These are phyloP conservation scores for Hybognathus amarus DNA, from an alignment of 2,797 vertebrate genomes.

Conservation along the genomic window DNA sequence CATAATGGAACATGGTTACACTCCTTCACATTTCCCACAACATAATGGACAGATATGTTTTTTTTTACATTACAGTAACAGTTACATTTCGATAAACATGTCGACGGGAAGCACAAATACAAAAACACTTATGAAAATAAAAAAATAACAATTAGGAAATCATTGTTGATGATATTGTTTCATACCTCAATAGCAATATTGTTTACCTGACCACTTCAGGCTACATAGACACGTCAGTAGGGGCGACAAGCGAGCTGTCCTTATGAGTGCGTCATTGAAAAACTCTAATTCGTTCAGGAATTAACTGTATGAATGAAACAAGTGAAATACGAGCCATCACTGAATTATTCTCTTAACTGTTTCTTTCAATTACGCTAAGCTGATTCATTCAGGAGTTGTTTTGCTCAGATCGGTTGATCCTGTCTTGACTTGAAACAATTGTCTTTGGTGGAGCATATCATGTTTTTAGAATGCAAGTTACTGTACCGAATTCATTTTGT, in stretches of 20 bases:
- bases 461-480: background rate
- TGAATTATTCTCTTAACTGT: background rate
- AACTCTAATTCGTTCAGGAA: background rate
- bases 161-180: slow-evolving; percentile 2
- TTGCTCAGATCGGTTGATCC: background rate
- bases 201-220: background rate
- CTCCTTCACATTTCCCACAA: slow-evolving; percentile 7
- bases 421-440: background rate
- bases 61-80: slow-evolving; percentile 16
- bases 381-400: background rate
- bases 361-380: background rate
- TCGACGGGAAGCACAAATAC: slow-evolving; percentile 31
- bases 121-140: slow-evolving; percentile 33
- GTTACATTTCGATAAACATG: background rate
- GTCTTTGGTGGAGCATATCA: background rate
- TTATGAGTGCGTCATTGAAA: background rate
- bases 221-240: background rate
- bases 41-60: background rate
- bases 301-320: background rate
- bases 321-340: background rate
- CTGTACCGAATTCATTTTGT: background rate
- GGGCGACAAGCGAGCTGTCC: background rate
- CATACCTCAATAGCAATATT: background rate
- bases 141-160: slow-evolving; percentile 11
- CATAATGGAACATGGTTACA: slow-evolving; percentile 23